Percentiles rank a stretch among this genome's conserved stretches.
phyloP scores from a whole-genome alignment of 2,113 vertebrate genomes.

The Atherinomorus stipes region DNA sequence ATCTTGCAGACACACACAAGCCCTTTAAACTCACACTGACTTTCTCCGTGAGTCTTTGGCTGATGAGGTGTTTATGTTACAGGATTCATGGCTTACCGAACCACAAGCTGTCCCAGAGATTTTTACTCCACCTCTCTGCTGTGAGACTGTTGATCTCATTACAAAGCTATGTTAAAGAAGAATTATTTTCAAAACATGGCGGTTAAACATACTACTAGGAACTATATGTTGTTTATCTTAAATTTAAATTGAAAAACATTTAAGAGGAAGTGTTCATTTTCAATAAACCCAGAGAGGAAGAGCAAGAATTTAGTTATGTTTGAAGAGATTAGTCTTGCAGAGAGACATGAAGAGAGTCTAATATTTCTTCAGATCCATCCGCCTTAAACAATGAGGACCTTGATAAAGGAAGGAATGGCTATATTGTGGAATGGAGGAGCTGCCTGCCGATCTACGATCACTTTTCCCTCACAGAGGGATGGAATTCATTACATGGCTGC shows the following conservation, averaged over 20 bases:
- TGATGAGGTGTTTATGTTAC: constrained; percentile 54
- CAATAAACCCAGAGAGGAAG: constrained; percentile 14
- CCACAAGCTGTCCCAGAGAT: constrained; percentile 34
- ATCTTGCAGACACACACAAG: background rate
- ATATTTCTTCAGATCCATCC: constrained; percentile 60
- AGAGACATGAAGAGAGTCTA: constrained; percentile 49
- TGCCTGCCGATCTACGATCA: constrained; percentile 52
- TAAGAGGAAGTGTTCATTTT: constrained; percentile 33
- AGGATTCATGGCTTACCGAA: constrained; percentile 32
- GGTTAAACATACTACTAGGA: constrained; percentile 10
- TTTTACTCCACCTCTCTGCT: background rate
- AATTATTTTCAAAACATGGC: constrained; percentile 23
- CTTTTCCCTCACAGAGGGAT: constrained; percentile 53
- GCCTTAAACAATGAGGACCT: constrained; percentile 68
- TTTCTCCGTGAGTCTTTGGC: constrained; percentile 28
- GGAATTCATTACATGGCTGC: constrained; percentile 54
- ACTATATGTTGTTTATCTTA: constrained; percentile 22
- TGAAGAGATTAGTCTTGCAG: constrained; percentile 29
- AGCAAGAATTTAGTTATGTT: constrained; percentile 7
- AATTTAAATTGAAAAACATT: constrained; percentile 30
- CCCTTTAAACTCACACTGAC: background rate
- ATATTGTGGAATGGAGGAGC: constrained; percentile 49
- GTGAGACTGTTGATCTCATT: constrained; percentile 47
- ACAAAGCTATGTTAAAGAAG: constrained; percentile 48
- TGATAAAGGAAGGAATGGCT: constrained; percentile 51